Evolutionary conservation across 2,797 vertebrate genomes (phyloP), one percentile per base, ranked within the genome.

Genomic region (Ataeniobius toweri): DNA sequence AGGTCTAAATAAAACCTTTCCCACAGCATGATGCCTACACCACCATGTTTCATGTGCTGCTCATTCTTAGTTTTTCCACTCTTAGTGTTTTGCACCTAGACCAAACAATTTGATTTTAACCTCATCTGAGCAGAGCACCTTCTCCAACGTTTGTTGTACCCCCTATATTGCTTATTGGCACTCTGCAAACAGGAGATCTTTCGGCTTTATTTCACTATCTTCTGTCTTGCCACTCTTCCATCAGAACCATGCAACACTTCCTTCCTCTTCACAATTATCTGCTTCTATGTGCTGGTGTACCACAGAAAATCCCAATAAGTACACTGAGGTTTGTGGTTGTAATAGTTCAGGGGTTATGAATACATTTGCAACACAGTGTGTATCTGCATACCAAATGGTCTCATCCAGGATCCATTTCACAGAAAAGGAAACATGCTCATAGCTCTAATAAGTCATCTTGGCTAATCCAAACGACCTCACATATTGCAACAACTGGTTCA

Each of bases 401-500:
- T 81, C 67, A 79, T 71, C 71, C 28, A 59, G n/a, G 22, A n/a
- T 69, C 68, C 48, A 39, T 16, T 86, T 78, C 3, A 84, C 51
- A 53, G 68, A 44, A 76, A 80, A 76, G 74, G 77, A 72, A 85
- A 85, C 85, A 80, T 88, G 83, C 80, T 73, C 77, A 82, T 86
- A 89, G 90, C 85, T 88, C 91, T 90, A 88, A 88, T 85, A 89
- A 53, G 48, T 81, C 61, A 41, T 67, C 78, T 84, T 71, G 67
- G 79, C 82, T 59, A 28, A 81, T 71, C 26, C 20, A 82, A 82
- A 76, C 72, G 5, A 78, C 71, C 83, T 61, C 50, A 58, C 28
- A 31, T 73, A 50, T 75, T 83, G 36, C 79, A 77, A 76, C 84
- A 58, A 63, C 67, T 71, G 71, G 78, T 82, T 74, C 22, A 67